Evolutionary conservation across 2,888 invertebrate species (phyloP).

Genomic region (Griposia aprilina): DNA sequence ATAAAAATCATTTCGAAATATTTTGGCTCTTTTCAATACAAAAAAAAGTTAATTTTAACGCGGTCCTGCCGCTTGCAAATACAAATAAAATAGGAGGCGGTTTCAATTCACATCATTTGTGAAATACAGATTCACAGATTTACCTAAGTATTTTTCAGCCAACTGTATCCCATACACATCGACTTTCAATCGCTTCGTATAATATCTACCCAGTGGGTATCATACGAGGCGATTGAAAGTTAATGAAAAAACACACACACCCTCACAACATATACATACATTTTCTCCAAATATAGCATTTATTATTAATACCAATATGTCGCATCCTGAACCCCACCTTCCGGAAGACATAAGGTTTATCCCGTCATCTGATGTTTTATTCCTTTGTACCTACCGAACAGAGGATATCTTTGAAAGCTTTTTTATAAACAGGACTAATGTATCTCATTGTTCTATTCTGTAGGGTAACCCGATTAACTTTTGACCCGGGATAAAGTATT

Average conservation of each 20-base stretch:
- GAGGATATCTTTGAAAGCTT: constrained; percentile 54
- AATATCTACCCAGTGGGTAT: too few relatives aligned
- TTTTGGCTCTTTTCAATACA: neutral
- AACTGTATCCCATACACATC: neutral
- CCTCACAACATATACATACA: too few relatives aligned
- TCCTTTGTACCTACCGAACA: constrained; percentile 58
- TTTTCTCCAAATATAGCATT: constrained; percentile 23
- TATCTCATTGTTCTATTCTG: constrained; percentile 55
- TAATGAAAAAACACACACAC: too few relatives aligned
- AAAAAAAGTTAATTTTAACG: neutral
- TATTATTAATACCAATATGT: constrained; percentile 40
- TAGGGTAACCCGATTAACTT: constrained; percentile 42
- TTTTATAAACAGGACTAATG: constrained; percentile 64
- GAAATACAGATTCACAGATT: neutral
- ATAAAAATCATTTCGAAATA: neutral
- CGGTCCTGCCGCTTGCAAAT: neutral
- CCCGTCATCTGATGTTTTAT: constrained; percentile 42
- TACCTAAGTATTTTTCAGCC: neutral
- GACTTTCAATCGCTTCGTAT: neutral
- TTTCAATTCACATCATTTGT: neutral
- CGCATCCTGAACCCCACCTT: constrained; percentile 4
- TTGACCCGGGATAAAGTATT: constrained; percentile 42
- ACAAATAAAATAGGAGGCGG: neutral
- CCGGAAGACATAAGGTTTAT: constrained; percentile 42
- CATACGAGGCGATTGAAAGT: too few relatives aligned